Conservation (phyloP, 2,888 invertebrate species). For the Microctonus hyperodae region DNA sequence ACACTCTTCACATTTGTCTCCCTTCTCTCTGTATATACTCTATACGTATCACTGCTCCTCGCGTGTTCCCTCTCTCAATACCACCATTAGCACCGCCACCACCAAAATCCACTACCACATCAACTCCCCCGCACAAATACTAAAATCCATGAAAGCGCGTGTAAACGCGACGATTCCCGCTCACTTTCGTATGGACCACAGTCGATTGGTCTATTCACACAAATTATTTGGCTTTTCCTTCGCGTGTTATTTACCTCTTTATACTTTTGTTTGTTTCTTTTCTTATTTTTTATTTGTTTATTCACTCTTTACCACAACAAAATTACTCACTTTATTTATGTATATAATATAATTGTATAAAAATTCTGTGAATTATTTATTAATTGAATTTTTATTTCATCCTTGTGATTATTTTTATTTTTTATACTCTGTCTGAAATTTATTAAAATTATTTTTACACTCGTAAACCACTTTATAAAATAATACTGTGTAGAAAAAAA, state of each 20-base stretch:
- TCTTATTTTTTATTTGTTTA: no score
- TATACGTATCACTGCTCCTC: slow-evolving; percentile 3
- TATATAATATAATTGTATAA: no score
- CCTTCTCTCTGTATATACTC: slow-evolving; percentile 2
- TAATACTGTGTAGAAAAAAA: no score
- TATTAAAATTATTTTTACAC: no score
- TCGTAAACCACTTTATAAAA: no score
- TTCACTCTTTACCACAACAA: not conserved
- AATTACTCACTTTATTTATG: no score
- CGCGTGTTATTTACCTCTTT: not conserved
- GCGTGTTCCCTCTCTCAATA: not conserved
- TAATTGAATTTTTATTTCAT: no score
- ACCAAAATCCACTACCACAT: not conserved
- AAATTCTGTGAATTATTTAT: not conserved
- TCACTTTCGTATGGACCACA: slow-evolving; percentile 8
- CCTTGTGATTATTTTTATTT: no score
- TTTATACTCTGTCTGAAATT: no score
- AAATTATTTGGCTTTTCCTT: not conserved
- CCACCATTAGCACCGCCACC: not conserved
- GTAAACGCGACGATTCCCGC: slow-evolving; percentile 37
- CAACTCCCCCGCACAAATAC: slow-evolving; percentile 6
- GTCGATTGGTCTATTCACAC: slow-evolving; percentile 37
- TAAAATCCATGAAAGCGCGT: slow-evolving; percentile 21
- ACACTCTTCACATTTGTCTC: not conserved
- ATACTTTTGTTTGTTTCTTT: not conserved